phyloP scores from a whole-genome alignment of 2,888 invertebrate species.

The Coelinius sp. region DNA sequence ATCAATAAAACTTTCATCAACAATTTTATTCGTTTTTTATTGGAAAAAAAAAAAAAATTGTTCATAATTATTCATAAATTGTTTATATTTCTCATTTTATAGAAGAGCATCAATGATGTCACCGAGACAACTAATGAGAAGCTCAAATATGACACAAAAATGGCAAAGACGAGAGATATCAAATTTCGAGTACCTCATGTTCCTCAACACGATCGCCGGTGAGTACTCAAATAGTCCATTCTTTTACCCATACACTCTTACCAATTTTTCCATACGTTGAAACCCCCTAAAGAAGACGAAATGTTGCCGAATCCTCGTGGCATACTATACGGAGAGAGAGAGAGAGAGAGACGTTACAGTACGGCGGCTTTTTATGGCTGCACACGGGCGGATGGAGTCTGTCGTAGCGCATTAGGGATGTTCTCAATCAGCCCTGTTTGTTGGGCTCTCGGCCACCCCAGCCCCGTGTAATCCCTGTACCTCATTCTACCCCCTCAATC shows the following conservation, averaged over 20 bases:
- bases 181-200: slow-evolving; percentile 99
- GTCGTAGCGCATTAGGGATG: slow-evolving; percentile 74
- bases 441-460: slow-evolving; percentile 64
- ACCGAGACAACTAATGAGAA: slow-evolving; percentile 97
- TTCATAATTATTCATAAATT: background rate
- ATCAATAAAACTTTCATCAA: background rate
- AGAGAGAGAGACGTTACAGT: slow-evolving; percentile 47
- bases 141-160: slow-evolving; percentile 99
- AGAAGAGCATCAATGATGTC: slow-evolving; percentile 98
- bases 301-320: background rate
- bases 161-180: slow-evolving; percentile 99
- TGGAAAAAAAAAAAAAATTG: background rate
- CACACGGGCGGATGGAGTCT: slow-evolving; percentile 72
- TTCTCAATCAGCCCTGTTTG: slow-evolving; percentile 72
- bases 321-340: background rate
- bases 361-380: slow-evolving; percentile 61
- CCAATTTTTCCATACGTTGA: background rate
- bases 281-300: slow-evolving; percentile 11
- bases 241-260: background rate
- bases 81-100: slow-evolving; percentile 33
- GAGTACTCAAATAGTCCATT: slow-evolving; percentile 62
- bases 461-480: slow-evolving; percentile 64
- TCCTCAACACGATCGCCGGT: slow-evolving; percentile 99
- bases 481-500: slow-evolving; percentile 28
- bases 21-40: background rate